Evolutionary conservation across 2,797 vertebrate species (phyloP).

Genomic region (Phrynocephalus forsythii): DNA sequence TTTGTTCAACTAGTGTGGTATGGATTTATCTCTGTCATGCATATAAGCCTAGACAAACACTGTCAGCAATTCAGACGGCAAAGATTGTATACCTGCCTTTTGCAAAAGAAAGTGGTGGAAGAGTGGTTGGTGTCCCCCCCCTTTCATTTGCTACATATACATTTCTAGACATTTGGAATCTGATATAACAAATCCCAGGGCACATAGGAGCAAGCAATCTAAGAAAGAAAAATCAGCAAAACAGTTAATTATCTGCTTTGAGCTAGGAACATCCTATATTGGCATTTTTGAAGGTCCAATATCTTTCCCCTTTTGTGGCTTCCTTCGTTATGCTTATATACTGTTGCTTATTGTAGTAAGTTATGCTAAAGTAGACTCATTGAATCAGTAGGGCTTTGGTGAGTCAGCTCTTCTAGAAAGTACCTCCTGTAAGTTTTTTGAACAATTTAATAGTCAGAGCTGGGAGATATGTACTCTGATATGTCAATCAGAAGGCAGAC

Average conservation of each 20-base stretch:
- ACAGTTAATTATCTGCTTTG: background rate
- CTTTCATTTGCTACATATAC: background rate
- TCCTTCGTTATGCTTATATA: background rate
- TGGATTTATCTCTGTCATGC: constrained; percentile 10
- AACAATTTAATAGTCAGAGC: background rate
- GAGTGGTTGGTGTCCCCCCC: too few relatives aligned
- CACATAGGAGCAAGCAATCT: background rate
- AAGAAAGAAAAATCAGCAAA: background rate
- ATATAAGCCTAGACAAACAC: constrained; percentile 4
- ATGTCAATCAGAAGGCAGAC: background rate
- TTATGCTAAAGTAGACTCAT: too few relatives aligned
- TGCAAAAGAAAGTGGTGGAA: background rate
- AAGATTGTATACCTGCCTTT: background rate
- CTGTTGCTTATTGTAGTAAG: background rate
- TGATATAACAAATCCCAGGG: background rate
- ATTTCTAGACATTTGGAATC: background rate
- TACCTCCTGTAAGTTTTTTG: too few relatives aligned
- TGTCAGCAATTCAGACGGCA: constrained; percentile 24
- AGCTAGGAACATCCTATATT: background rate
- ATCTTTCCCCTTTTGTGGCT: background rate
- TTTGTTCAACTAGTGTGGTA: fast-evolving
- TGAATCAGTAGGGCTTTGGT: too few relatives aligned
- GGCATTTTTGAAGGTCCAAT: background rate
- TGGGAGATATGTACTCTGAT: background rate
- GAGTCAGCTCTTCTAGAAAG: too few relatives aligned